Percentiles rank a stretch among this genome's conserved stretches.
These are phyloP conservation scores for Xestobium rufovillosum DNA, from an alignment of 2,888 invertebrate genomes.

Conservation along the genomic window DNA sequence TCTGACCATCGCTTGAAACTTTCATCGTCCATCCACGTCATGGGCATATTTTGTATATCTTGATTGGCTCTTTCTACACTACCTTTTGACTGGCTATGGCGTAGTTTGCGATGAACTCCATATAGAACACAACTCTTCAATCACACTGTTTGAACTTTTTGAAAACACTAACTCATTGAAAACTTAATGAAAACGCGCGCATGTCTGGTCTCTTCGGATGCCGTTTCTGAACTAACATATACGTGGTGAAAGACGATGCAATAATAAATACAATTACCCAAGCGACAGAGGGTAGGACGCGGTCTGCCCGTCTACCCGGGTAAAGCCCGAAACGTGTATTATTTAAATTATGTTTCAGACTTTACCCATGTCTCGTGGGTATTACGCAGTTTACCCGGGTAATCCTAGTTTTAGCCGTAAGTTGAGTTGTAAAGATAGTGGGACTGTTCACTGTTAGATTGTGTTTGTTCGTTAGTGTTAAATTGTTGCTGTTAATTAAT, in stretches of 20 bases:
- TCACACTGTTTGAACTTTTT: slow-evolving; percentile 10
- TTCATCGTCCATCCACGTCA: slow-evolving; percentile 17
- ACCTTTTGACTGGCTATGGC: slow-evolving; percentile 14
- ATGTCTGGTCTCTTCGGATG: too few relatives aligned
- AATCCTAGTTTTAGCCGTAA: slow-evolving; percentile 1
- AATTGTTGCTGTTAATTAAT: too few relatives aligned
- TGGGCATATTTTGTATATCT: slow-evolving; percentile 17
- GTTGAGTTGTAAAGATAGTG: too few relatives aligned
- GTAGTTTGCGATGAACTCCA: slow-evolving; percentile 9
- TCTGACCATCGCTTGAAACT: slow-evolving; percentile 16
- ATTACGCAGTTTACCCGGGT: slow-evolving; percentile 12
- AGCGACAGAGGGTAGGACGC: background rate
- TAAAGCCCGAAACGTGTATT: slow-evolving; percentile 6
- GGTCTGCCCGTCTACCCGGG: slow-evolving; percentile 5
- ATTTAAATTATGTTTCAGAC: slow-evolving; percentile 12
- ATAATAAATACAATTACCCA: too few relatives aligned
- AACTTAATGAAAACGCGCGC: too few relatives aligned
- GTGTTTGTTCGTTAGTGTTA: too few relatives aligned
- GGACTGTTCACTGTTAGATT: too few relatives aligned
- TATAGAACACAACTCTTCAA: slow-evolving; percentile 10
- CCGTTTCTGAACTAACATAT: too few relatives aligned
- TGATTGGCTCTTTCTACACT: slow-evolving; percentile 16
- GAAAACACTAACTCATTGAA: too few relatives aligned
- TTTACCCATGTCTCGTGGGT: slow-evolving; percentile 12
- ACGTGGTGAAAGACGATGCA: too few relatives aligned